phyloP scores from a whole-genome alignment of 2,113 vertebrate species.

The Clupea harengus region DNA sequence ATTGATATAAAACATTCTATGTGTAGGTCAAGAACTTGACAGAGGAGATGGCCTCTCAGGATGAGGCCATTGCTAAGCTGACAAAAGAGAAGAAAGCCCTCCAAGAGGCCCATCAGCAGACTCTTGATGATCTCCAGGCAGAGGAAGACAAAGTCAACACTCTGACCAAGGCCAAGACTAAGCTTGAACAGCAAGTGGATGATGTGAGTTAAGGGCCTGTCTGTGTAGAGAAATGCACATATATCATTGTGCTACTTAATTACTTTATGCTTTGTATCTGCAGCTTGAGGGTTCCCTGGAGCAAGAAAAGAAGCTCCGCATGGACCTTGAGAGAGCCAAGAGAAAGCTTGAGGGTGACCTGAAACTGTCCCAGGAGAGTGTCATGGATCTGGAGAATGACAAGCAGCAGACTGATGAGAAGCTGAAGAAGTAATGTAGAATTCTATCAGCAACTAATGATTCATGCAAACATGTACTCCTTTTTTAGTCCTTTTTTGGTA shows the following conservation, averaged over 20 bases:
- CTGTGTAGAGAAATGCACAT: not conserved
- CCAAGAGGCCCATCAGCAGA: slow-evolving; percentile 53
- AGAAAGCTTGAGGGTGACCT: slow-evolving; percentile 64
- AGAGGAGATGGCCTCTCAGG: slow-evolving; percentile 43
- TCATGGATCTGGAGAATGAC: slow-evolving; percentile 63
- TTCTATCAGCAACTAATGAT: not conserved
- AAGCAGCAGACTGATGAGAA: slow-evolving; percentile 58
- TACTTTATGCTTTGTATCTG: not conserved
- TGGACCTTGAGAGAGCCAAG: slow-evolving; percentile 63
- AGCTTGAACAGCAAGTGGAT: slow-evolving; percentile 48
- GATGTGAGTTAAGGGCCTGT: slow-evolving; percentile 31
- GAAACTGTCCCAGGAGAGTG: slow-evolving; percentile 64
- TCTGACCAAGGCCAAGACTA: slow-evolving; percentile 41
- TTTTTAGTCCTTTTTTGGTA: too few relatives aligned
- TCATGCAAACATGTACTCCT: too few relatives aligned
- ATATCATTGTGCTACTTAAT: not conserved
- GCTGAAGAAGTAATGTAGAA: slow-evolving; percentile 50
- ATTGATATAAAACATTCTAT: not conserved
- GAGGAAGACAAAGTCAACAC: slow-evolving; percentile 59
- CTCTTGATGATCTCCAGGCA: slow-evolving; percentile 68
- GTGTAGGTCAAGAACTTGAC: slow-evolving; percentile 47
- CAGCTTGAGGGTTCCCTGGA: slow-evolving; percentile 52
- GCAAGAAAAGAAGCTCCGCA: slow-evolving; percentile 66
- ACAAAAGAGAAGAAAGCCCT: slow-evolving; percentile 56
- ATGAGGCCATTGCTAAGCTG: slow-evolving; percentile 45